Percentiles rank a stretch among this genome's conserved stretches.
These are phyloP conservation scores for Amblyornis subalaris DNA, from an alignment of 2,113 vertebrate species.

Conservation along the genomic window DNA sequence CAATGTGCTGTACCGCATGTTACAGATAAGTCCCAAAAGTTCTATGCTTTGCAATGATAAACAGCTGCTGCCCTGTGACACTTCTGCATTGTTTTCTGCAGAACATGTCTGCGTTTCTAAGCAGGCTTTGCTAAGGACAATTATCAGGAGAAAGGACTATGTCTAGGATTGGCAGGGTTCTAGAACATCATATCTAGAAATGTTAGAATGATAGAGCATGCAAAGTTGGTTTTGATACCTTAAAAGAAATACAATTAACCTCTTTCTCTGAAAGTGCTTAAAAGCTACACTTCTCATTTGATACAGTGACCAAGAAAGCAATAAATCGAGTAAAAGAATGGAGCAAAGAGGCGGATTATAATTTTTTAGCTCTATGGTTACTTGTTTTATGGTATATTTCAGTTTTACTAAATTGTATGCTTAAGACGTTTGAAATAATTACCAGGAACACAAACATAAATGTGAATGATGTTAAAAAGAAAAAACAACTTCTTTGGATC, in stretches of 20 bases:
- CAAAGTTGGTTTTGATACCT: not conserved
- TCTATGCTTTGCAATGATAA: not conserved
- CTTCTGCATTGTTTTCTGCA: not conserved
- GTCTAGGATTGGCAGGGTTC: not conserved
- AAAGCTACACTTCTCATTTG: not conserved
- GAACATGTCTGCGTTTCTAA: not conserved
- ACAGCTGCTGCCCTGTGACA: not conserved
- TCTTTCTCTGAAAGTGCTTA: not conserved
- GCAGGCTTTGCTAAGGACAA: not conserved
- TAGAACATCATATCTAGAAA: not conserved
- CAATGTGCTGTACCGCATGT: not conserved
- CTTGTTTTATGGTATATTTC: not conserved
- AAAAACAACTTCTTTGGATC: not conserved
- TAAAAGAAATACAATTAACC: not conserved
- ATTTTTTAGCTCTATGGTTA: not conserved
- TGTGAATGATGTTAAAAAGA: not conserved
- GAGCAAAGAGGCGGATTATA: not conserved
- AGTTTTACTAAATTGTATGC: not conserved
- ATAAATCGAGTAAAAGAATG: not conserved
- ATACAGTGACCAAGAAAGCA: not conserved
- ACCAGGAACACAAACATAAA: not conserved
- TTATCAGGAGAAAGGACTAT: not conserved
- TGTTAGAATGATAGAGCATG: not conserved
- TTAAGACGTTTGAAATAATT: not conserved
- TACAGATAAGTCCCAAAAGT: not conserved